phyloP scores from a whole-genome alignment of 2,797 vertebrate genomes.

The Cercopithecus neglectus region DNA sequence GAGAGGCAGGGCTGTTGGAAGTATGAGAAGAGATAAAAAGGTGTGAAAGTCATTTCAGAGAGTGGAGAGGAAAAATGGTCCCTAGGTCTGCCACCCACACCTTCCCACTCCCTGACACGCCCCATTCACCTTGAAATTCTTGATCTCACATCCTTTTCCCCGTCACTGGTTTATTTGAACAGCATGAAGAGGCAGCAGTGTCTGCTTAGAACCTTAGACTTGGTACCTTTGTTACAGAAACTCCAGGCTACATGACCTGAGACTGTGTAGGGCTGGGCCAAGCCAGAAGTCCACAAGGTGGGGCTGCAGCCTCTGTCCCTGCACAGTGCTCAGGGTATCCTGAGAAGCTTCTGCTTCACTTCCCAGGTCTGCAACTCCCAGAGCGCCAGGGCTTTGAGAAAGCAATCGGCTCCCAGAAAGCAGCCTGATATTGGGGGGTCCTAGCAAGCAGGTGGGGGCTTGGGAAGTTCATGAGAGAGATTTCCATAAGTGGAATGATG shows the following conservation, averaged over 20 bases:
- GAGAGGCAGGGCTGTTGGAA: background rate
- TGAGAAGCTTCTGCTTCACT: background rate
- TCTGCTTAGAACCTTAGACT: background rate
- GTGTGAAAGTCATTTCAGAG: background rate
- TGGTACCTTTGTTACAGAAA: background rate
- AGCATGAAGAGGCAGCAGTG: background rate
- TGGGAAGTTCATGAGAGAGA: background rate
- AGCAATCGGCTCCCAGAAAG: background rate
- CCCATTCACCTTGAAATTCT: background rate
- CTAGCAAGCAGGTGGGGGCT: background rate
- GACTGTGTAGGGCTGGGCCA: too few relatives aligned
- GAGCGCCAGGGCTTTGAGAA: background rate
- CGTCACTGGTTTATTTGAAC: background rate
- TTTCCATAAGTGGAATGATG: background rate
- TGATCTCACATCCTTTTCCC: background rate
- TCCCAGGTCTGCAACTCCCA: background rate
- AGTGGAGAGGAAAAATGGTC: background rate
- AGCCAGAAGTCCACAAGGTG: background rate
- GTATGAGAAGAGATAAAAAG: background rate
- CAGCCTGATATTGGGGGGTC: background rate
- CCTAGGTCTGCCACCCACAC: background rate
- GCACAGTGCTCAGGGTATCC: background rate
- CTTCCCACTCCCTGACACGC: accelerated
- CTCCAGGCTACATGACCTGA: background rate
- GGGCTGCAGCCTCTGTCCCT: background rate